Evolutionary conservation across 2,113 vertebrate species (phyloP), one percentile per base, ranked within the genome.

Genomic region (Paedocypris sp.): DNA sequence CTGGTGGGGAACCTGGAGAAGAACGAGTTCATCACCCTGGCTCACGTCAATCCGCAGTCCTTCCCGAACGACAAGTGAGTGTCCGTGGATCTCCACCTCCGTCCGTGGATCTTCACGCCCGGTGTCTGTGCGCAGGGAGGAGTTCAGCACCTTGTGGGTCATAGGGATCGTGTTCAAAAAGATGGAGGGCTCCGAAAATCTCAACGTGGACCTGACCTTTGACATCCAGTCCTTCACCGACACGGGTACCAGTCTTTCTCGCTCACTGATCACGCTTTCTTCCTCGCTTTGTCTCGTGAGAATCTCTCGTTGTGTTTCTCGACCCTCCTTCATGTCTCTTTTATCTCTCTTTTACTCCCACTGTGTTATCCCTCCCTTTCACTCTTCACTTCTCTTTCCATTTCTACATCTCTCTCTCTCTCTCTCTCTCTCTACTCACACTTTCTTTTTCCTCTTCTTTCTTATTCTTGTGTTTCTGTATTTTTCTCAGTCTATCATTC

Each of bases 111-210:
- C 9, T 6, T 53, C 16, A 7, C 19, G 26, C 16, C 28, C n/a
- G n/a, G 35, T 60, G 19, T 69, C 31, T 66, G 26, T 41, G 33
- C 57, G 19, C 76, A 92, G 91, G 78, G 87, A 90, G 70, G 87
- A 88, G 69, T 87, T 87, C 61, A 85, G 85, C 71, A 91, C 90
- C 1, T 91, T 88, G 87, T 94, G 91, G 90, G 86, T 91, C 62
- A 94, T 93, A 70, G 91, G 90, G 35, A 82, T 94, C 62, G 87
- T 88, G 61, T 89, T 93, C 45, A 91, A 91, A 76, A 90, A 90
- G 79, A 86, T 85, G 1, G 91, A 93, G 75, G 92, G 90, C 56
- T 87, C 86, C 22, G 88, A 91, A 75, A 89, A 90, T 64, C 84
- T 93, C 64, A 93, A 90, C 73, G 89, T 93, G 41, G 88, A 90